Conservation (phyloP, 2,888 invertebrate genomes). For the Meta bourneti region DNA sequence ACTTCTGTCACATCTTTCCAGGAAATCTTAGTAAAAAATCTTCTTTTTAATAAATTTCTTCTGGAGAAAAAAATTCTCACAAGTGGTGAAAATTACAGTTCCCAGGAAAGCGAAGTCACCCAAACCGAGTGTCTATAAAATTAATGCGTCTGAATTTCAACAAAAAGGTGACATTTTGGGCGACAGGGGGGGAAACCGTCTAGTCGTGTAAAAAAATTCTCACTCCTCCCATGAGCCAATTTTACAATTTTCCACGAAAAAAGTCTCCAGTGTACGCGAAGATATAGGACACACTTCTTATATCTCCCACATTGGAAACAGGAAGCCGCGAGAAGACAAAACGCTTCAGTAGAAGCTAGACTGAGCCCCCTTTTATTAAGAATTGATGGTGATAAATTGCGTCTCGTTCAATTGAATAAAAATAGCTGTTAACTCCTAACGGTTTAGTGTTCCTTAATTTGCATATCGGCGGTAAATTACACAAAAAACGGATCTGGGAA, state of each 20-base stretch:
- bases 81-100: neutral
- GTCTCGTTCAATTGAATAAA: slow-evolving; percentile 45
- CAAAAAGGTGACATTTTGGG: neutral
- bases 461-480: slow-evolving; percentile 72
- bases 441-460: slow-evolving; percentile 68
- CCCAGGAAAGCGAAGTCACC: neutral
- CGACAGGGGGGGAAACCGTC: neutral
- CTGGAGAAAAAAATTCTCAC: neutral
- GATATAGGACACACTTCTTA: neutral
- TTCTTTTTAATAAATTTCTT: neutral
- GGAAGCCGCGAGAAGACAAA: neutral
- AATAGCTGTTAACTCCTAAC: slow-evolving; percentile 58
- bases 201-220: neutral
- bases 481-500: slow-evolving; percentile 25
- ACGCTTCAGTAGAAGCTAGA: neutral
- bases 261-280: neutral
- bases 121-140: neutral
- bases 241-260: neutral
- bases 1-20: neutral
- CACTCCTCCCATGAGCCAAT: neutral
- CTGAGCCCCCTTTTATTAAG: slow-evolving; percentile 63
- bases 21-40: neutral
- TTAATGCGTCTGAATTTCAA: neutral
- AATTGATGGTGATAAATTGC: slow-evolving; percentile 75
- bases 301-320: neutral